Evolutionary conservation across 2,888 invertebrate genomes (phyloP), one percentile per base, ranked within the genome.

Genomic region (Rhimphoctona megacephalus): DNA sequence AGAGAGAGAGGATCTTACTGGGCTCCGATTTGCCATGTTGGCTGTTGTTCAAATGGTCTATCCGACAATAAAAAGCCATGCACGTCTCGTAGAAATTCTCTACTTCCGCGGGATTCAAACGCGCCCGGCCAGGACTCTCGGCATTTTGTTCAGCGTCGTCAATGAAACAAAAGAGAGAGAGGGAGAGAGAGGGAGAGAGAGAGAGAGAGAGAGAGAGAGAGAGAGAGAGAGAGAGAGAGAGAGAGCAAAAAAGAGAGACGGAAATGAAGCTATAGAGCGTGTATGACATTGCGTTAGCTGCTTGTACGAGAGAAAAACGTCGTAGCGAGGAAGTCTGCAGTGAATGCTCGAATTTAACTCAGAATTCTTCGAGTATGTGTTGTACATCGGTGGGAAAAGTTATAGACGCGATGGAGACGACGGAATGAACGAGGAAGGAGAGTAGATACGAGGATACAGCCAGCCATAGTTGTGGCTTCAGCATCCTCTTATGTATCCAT

Each of bases 11-110:
- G 66, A 81, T 83, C 54, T 66, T 84, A 83, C 81, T 74, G 85
- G 86, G 81, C 83, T 81, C 66, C 87, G 87, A 88, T 89, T 91
- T 91, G 92, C 91, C 91, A 91, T 92, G 92, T 93, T 93, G 93
- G 93, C 93, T 92, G 91, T 93, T 93, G 93, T 93, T 93, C 93
- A 93, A 93, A 93, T 92, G 91, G 91, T 93, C 92, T 91, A 92
- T 91, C 88, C 90, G 89, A 92, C 92, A 91, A 93, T 93, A 93
- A 93, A 93, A 93, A 92, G 91, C 91, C 89, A 92, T 92, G 92
- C 92, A 92, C 91, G 92, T 92, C 90, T 85, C 81, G 87, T 90
- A 85, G 90, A 92, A 92, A 93, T 92, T 91, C 91, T 90, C 91
- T 87, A 90, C 91, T 92, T 92, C 89, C 91, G 90, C 88, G 89